Percentiles rank a stretch among this genome's conserved stretches.
phyloP scores from a whole-genome alignment of 2,797 vertebrate genomes.

The Dermochelys coriacea region DNA sequence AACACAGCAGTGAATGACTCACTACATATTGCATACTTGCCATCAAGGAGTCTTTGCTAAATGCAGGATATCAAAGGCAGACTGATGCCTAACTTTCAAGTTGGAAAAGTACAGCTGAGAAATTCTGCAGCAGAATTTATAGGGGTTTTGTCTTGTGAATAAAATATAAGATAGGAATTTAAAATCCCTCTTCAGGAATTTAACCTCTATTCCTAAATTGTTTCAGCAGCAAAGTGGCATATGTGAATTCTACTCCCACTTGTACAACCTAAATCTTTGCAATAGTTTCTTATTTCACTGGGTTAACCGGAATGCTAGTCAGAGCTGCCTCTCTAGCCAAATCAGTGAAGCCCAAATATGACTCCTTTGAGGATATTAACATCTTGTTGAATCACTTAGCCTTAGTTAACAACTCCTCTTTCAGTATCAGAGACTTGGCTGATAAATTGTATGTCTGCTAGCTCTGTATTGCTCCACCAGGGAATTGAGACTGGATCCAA shows the following conservation, averaged over 20 bases:
- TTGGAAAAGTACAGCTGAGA: neutral
- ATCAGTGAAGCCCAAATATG: neutral
- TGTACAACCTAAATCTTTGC: neutral
- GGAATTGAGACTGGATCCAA: conserved; percentile 11
- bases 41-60: neutral
- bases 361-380: neutral
- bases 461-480: conserved; percentile 1
- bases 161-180: neutral
- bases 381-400: conserved; percentile 36
- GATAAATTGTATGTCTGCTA: neutral
- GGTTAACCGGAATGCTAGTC: neutral
- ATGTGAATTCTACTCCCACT: neutral
- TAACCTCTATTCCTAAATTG: fast-evolving
- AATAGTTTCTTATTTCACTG: neutral
- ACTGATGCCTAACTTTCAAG: neutral
- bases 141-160: neutral
- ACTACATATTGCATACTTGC: neutral
- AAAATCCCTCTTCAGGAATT: neutral
- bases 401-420: conserved; percentile 21
- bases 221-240: neutral
- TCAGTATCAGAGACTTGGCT: neutral
- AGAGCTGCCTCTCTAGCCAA: neutral
- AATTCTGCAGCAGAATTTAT: neutral
- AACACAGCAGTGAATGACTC: neutral
- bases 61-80: neutral